Base-by-base conservation (phyloP, 1,140 invertebrate species). In the Drosophila setifemur region DNA sequence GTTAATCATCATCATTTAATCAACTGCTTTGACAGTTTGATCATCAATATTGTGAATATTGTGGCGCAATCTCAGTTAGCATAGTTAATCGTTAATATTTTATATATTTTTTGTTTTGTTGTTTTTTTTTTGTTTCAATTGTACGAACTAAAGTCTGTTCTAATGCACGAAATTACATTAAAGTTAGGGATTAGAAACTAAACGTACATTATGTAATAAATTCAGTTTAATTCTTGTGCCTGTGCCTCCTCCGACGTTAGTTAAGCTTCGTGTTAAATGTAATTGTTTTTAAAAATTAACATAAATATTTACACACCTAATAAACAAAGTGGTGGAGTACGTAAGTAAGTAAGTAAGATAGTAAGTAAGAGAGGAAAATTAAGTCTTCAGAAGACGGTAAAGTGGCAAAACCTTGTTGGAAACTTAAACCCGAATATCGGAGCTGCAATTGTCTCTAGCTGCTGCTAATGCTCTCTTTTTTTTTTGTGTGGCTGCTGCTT, bases 341-440 rank as follows among this genome's bases (percentile, higher is more conserved):
- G n/a, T n/a, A n/a, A n/a, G n/a, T n/a, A n/a, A n/a, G n/a, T 18
- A 4, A 49, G 31, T 33, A 3, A 28, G 29, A 39, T 16, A 33
- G 19, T 33, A 16, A 31, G 21, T 8, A 14, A 31, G 37, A 25
- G 14, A 31, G 48, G 47, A 68, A 73, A 47, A 73, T 55, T n/a
- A 60, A 64, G 81, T 86, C 81, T 86, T 86, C 81, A 86, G 43
- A 86, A 86, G 81, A 86, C 81, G 73, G 81, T 86, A 86, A 86
- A 86, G 81, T 86, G 82, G 82, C 76, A 76, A 79, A 86, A 86
- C 81, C 81, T 73, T 74, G 45, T 73, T 74, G 45, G 45, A 70
- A 70, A 70, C 43, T 57, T 14, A 16, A 60, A 60, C 23, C 37
- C 31, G 25, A 70, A 70, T 25, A 31, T 70, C 19, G 47, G 33